These are phyloP conservation scores for Sebastolobus alascanus DNA, from an alignment of 2,797 vertebrate species.

Conservation along the genomic window DNA sequence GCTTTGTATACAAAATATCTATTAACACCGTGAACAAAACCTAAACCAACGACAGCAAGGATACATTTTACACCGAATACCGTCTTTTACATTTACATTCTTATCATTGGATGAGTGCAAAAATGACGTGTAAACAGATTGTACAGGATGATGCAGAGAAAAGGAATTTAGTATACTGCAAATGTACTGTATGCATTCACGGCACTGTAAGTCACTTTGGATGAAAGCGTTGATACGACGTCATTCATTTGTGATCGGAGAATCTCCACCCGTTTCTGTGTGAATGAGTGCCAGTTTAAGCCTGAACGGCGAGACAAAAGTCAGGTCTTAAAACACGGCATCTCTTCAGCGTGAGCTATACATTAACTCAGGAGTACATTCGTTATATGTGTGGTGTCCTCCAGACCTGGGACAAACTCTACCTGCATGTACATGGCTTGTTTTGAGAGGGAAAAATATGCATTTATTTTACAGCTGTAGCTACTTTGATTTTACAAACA, in stretches of 20 bases:
- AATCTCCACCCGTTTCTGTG: conserved; percentile 65
- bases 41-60: conserved; percentile 61
- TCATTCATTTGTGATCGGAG: conserved; percentile 54
- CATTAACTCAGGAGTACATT: conserved; percentile 62
- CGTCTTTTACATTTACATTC: conserved; percentile 66
- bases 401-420: conserved; percentile 15
- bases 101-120: conserved; percentile 54
- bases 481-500: too few relatives aligned
- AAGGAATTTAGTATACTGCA: conserved; percentile 45
- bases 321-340: background rate
- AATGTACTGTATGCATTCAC: conserved; percentile 32
- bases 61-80: conserved; percentile 61
- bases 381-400: conserved; percentile 31
- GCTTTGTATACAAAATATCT: conserved; percentile 72
- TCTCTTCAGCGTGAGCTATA: conserved; percentile 33
- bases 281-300: conserved; percentile 21
- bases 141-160: conserved; percentile 7
- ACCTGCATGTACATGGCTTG: background rate
- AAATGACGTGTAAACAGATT: conserved; percentile 38
- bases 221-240: conserved; percentile 36
- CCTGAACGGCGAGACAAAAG: background rate
- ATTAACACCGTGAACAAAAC: conserved; percentile 62
- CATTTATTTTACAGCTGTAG: too few relatives aligned
- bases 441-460: background rate
- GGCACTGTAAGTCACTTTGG: conserved; percentile 59